Conservation (phyloP, 2,113 vertebrate species). For the Lichenostomus cassidix region DNA sequence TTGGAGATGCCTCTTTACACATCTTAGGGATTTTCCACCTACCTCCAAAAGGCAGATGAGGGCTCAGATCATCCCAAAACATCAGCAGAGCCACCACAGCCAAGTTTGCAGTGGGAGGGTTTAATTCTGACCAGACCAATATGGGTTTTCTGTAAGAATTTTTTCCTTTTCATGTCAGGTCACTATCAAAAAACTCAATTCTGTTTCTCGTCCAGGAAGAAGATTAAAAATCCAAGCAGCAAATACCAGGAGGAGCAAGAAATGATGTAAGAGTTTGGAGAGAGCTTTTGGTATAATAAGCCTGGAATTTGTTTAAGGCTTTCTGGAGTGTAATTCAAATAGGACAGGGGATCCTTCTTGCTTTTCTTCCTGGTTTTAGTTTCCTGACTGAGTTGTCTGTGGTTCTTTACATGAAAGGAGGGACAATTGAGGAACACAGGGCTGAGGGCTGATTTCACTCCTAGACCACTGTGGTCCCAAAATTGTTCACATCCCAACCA, state of each 20-base stretch:
- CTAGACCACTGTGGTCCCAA: not conserved
- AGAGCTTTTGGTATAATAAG: not conserved
- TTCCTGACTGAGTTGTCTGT: not conserved
- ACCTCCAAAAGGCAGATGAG: not conserved
- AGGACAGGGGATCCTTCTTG: not conserved
- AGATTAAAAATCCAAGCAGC: not conserved
- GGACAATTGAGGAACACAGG: not conserved
- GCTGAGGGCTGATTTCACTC: not conserved
- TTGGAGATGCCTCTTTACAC: not conserved
- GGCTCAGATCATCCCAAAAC: not conserved
- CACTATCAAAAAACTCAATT: not conserved
- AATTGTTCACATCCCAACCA: rapidly evolving
- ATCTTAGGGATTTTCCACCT: not conserved
- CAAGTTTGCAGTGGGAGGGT: not conserved
- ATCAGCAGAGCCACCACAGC: not conserved
- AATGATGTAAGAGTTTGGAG: not conserved
- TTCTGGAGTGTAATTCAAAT: not conserved
- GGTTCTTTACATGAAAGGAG: not conserved
- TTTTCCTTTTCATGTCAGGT: not conserved
- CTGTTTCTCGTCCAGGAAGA: not conserved
- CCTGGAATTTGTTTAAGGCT: not conserved
- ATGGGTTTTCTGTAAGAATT: rapidly evolving
- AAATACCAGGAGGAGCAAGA: not conserved
- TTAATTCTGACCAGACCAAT: not conserved
- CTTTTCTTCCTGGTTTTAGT: not conserved